These are phyloP conservation scores for Drosophila picticornis DNA, from an alignment of 2,888 invertebrate genomes.

Conservation along the genomic window DNA sequence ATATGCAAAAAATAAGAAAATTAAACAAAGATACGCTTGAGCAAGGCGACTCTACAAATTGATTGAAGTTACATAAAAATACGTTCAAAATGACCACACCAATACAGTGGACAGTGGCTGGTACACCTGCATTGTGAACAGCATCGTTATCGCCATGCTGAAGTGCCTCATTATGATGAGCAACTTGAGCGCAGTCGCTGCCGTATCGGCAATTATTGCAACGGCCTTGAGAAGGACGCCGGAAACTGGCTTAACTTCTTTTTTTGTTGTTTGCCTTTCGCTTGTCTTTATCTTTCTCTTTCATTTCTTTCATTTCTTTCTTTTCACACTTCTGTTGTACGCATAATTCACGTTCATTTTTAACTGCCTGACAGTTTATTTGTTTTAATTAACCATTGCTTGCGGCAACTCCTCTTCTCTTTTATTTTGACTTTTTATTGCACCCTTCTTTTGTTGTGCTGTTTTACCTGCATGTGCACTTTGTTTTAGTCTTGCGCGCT, in stretches of 20 bases:
- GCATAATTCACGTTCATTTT: slow-evolving; percentile 70
- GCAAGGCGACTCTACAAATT: slow-evolving; percentile 18
- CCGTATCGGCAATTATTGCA: slow-evolving; percentile 56
- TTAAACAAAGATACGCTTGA: slow-evolving; percentile 17
- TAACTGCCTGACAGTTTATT: slow-evolving; percentile 63
- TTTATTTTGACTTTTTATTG: slow-evolving; percentile 36
- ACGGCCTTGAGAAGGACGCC: slow-evolving; percentile 83
- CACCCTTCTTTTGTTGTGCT: slow-evolving; percentile 42
- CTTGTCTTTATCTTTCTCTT: slow-evolving; percentile 44
- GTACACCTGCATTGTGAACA: slow-evolving; percentile 11
- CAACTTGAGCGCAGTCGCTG: slow-evolving; percentile 15
- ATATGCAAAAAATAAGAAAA: slow-evolving; percentile 38
- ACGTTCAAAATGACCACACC: slow-evolving; percentile 15
- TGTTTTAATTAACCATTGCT: slow-evolving; percentile 79
- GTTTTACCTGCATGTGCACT: slow-evolving; percentile 61
- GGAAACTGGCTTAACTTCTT: slow-evolving; percentile 74
- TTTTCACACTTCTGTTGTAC: slow-evolving; percentile 61
- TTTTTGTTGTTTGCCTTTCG: slow-evolving; percentile 36
- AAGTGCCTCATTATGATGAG: slow-evolving; percentile 27
- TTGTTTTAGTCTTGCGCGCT: slow-evolving; percentile 65
- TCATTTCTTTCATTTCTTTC: slow-evolving; percentile 22
- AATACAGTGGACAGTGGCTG: slow-evolving; percentile 35
- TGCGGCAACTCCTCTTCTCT: slow-evolving; percentile 33
- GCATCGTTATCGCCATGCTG: slow-evolving; percentile 14
- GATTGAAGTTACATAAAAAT: slow-evolving; percentile 57